A percentile compares a stretch with the other conserved stretches of the same genome.
phyloP scores from a whole-genome alignment of 2,888 invertebrate species.

The Craniophora ligustri region DNA sequence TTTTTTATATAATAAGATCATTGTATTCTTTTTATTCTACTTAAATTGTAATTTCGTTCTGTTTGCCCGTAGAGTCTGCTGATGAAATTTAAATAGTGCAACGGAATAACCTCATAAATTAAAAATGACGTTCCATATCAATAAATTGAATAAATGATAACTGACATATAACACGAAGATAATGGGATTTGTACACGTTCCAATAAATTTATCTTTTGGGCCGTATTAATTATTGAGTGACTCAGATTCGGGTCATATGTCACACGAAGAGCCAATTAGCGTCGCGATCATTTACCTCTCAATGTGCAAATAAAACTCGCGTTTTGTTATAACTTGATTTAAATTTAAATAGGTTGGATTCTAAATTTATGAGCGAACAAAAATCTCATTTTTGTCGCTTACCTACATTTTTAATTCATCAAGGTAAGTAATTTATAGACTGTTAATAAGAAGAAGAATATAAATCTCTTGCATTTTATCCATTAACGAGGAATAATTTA shows the following conservation, averaged over 20 bases:
- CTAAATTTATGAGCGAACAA: slow-evolving; percentile 14
- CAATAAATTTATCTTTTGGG: slow-evolving; percentile 58
- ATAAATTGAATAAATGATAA: slow-evolving; percentile 46
- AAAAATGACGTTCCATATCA: slow-evolving; percentile 16
- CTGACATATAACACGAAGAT: slow-evolving; percentile 55
- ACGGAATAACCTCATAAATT: slow-evolving; percentile 16
- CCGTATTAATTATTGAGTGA: slow-evolving; percentile 62
- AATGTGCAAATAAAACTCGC: slow-evolving; percentile 22
- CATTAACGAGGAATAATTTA: background rate
- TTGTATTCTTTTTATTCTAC: too few species aligned
- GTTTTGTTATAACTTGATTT: slow-evolving; percentile 37
- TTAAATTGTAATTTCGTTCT: background rate
- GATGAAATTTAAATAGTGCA: background rate
- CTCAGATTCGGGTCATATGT: slow-evolving; percentile 55
- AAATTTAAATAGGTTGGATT: slow-evolving; percentile 32
- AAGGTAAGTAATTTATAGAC: slow-evolving; percentile 4
- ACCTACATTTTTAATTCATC: slow-evolving; percentile 13
- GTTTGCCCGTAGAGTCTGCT: too few species aligned
- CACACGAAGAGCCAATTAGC: slow-evolving; percentile 60
- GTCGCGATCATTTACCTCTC: slow-evolving; percentile 47
- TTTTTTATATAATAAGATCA: too few species aligned
- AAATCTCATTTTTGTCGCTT: slow-evolving; percentile 1
- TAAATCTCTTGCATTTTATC: background rate
- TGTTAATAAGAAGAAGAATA: slow-evolving; percentile 1
- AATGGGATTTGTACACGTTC: slow-evolving; percentile 61